Evolutionary conservation across 2,113 vertebrate genomes (phyloP).

Genomic region (Callaeas wilsoni): DNA sequence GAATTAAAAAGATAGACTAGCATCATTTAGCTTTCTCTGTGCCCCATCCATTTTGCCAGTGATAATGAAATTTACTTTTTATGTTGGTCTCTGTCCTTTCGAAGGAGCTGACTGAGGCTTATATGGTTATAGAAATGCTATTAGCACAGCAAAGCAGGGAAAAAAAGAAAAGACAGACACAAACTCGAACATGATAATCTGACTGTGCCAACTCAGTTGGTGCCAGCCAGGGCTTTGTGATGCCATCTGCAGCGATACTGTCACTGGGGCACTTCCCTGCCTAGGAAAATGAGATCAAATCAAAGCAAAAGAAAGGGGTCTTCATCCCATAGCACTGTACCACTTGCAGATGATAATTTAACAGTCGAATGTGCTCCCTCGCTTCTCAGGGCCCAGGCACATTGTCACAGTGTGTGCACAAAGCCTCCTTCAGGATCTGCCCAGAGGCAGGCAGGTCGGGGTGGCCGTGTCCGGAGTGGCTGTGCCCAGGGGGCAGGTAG

Average conservation of each 20-base stretch:
- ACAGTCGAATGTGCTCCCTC: not conserved
- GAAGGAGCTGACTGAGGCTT: not conserved
- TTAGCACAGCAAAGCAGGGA: constrained; percentile 12
- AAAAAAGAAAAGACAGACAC: constrained; percentile 1
- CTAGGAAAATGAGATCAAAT: constrained; percentile 32
- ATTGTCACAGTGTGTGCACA: not conserved
- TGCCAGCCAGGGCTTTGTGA: constrained; percentile 41
- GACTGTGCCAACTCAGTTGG: constrained; percentile 43
- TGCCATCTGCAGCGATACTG: constrained; percentile 47
- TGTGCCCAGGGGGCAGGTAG: not conserved
- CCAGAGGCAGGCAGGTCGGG: not conserved
- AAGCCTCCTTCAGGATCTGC: not conserved
- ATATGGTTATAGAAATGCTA: not conserved
- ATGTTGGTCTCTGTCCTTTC: not conserved
- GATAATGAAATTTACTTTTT: constrained; percentile 3
- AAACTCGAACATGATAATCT: constrained; percentile 19
- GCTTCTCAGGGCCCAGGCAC: not conserved
- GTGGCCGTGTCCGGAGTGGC: not conserved
- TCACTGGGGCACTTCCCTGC: constrained; percentile 43
- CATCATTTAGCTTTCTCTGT: not conserved
- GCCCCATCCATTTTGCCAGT: not conserved
- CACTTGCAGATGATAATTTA: constrained; percentile 18
- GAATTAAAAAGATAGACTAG: not conserved
- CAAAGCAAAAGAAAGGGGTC: not conserved
- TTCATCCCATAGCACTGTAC: not conserved